These are phyloP conservation scores for Agriopis aurantiaria DNA, from an alignment of 2,888 invertebrate genomes.

Conservation along the genomic window DNA sequence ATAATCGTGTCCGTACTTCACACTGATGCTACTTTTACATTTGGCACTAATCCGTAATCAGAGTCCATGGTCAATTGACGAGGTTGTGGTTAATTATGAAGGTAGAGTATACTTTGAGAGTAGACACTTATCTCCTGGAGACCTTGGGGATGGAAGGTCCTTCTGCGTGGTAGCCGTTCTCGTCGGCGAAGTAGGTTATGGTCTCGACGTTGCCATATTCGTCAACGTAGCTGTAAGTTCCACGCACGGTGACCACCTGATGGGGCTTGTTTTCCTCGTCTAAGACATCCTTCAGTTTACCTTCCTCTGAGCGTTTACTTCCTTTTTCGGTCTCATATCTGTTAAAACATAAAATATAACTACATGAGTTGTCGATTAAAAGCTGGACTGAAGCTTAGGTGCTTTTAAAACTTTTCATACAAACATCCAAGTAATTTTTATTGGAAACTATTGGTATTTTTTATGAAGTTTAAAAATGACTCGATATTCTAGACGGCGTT, in stretches of 20 bases:
- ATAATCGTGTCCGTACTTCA: not conserved
- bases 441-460: too few relatives aligned
- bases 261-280: slow-evolving; percentile 87
- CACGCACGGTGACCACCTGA: slow-evolving; percentile 86
- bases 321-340: slow-evolving; percentile 24
- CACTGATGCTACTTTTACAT: not conserved
- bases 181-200: slow-evolving; percentile 87
- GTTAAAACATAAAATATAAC: not conserved
- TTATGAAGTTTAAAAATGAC: too few relatives aligned
- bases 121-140: slow-evolving; percentile 23
- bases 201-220: slow-evolving; percentile 84
- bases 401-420: too few relatives aligned
- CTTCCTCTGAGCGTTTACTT: not conserved
- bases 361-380: too few relatives aligned
- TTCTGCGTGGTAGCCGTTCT: slow-evolving; percentile 88
- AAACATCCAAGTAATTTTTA: too few relatives aligned
- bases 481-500: too few relatives aligned
- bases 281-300: slow-evolving; percentile 49
- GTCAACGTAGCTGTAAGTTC: slow-evolving; percentile 85
- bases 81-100: not conserved
- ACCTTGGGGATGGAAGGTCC: slow-evolving; percentile 87
- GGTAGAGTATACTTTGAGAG: not conserved
- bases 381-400: too few relatives aligned
- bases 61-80: not conserved
- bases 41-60: not conserved